phyloP scores from a whole-genome alignment of 2,888 invertebrate species.

The Tuberolachnus salignus region DNA sequence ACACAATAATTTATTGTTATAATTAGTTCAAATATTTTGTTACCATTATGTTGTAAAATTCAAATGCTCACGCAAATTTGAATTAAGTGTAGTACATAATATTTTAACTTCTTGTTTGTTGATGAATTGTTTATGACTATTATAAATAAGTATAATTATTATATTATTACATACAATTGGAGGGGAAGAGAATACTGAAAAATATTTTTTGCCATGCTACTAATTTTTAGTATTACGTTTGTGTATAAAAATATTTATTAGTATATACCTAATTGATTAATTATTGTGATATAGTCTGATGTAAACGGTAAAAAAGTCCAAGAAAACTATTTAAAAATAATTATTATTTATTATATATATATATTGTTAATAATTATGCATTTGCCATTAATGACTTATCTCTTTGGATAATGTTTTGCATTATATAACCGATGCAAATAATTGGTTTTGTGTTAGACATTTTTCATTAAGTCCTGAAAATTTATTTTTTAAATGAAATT shows the following conservation, averaged over 20 bases:
- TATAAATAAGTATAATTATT: background rate
- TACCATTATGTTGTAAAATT: constrained; percentile 37
- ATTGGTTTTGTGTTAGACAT: no score
- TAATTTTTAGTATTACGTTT: background rate
- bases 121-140: constrained; percentile 17
- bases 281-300: constrained; percentile 37
- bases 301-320: no score
- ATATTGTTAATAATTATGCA: no score
- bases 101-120: constrained; percentile 24
- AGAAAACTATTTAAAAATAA: no score
- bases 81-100: background rate
- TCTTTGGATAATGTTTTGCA: no score
- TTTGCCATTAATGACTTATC: no score
- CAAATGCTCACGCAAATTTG: background rate
- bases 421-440: no score
- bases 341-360: no score
- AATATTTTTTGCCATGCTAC: background rate
- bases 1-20: constrained; percentile 32
- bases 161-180: background rate
- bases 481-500: no score
- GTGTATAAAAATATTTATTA: background rate
- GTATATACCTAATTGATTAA: background rate
- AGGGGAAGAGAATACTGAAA: background rate
- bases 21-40: constrained; percentile 44
- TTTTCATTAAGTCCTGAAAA: no score